Evolutionary conservation across 2,113 vertebrate species (phyloP).

Genomic region (Cavia aperea): DNA sequence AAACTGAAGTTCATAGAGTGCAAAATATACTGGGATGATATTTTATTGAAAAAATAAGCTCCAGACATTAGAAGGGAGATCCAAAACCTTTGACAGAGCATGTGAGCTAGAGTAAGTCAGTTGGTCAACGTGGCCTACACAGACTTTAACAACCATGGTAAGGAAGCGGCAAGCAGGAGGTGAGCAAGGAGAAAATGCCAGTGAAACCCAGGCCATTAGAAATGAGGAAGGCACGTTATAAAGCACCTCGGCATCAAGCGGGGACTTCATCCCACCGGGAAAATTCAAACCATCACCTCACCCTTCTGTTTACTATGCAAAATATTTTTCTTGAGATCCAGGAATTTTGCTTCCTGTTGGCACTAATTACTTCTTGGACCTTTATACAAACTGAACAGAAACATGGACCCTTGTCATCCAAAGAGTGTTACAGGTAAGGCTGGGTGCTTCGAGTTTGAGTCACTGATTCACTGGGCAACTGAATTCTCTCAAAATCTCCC

Average conservation of each 20-base stretch:
- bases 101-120: not conserved
- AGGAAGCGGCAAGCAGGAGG: not conserved
- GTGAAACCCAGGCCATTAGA: not conserved
- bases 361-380: not conserved
- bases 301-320: not conserved
- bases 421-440: not conserved
- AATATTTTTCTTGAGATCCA: not conserved
- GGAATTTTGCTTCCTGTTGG: not conserved
- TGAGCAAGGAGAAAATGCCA: not conserved
- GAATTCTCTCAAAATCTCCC: not conserved
- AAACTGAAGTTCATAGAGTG: not conserved
- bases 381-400: not conserved
- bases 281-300: not conserved
- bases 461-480: not conserved
- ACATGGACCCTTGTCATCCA: not conserved
- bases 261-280: not conserved
- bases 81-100: not conserved
- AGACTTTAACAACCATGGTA: not conserved
- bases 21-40: not conserved
- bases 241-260: not conserved
- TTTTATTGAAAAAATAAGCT: not conserved
- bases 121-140: not conserved
- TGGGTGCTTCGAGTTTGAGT: not conserved
- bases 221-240: not conserved
- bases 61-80: not conserved